These are phyloP conservation scores for Asarcornis scutulata DNA, from an alignment of 2,113 vertebrate genomes.

Conservation along the genomic window DNA sequence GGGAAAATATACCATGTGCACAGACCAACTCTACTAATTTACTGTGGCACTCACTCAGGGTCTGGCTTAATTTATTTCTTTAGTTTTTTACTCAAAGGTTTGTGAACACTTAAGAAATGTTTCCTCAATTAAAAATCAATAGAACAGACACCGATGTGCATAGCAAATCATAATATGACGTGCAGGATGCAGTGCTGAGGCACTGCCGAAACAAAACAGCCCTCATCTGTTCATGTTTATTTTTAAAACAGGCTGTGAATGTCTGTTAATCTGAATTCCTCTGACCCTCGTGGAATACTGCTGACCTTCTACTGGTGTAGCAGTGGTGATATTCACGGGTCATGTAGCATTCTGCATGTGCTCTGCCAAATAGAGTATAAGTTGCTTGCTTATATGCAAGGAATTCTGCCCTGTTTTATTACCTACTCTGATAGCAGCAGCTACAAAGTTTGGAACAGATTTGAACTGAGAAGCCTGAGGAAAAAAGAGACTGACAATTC, in stretches of 20 bases:
- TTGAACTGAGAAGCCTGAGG: neutral
- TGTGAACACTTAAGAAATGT: constrained; percentile 61
- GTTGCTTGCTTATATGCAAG: neutral
- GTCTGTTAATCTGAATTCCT: neutral
- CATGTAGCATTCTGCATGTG: neutral
- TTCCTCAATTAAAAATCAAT: constrained; percentile 75
- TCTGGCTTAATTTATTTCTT: constrained; percentile 43
- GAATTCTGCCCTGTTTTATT: neutral
- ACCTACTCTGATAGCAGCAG: neutral
- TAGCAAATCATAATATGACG: constrained; percentile 13
- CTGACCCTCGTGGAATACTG: neutral
- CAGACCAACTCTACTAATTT: constrained; percentile 28
- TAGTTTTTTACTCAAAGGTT: constrained; percentile 56
- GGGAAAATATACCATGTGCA: neutral
- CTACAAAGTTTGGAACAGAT: neutral
- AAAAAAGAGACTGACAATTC: neutral
- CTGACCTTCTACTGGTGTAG: neutral
- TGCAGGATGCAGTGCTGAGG: neutral
- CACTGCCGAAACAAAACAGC: neutral
- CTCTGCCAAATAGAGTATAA: neutral
- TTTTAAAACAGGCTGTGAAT: neutral
- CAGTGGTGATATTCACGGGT: neutral
- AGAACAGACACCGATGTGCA: neutral
- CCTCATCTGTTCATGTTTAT: neutral
- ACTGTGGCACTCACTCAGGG: constrained; percentile 23